Percentiles rank a stretch among this genome's conserved stretches.
Conservation (phyloP, 35 echinoderm and acorn worm species). For the Ptychodera flava region DNA sequence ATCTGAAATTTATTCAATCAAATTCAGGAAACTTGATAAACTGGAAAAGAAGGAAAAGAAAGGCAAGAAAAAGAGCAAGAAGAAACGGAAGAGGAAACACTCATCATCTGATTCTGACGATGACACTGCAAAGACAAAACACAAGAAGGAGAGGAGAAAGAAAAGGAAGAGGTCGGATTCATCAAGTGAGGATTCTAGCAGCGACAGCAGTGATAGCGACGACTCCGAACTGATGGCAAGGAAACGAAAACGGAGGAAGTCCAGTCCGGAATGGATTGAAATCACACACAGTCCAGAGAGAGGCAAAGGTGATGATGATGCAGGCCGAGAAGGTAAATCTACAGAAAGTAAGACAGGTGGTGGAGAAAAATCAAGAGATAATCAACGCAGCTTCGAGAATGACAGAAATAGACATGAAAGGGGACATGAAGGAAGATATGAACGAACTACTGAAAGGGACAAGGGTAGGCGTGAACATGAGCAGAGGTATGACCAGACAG, state of each 20-base stretch:
- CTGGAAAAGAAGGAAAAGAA: slow-evolving; percentile 8
- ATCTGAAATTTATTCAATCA: too few relatives aligned
- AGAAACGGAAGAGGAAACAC: background rate
- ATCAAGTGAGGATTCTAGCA: background rate
- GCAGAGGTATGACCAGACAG: slow-evolving; percentile 8
- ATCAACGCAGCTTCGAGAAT: background rate
- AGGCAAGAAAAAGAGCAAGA: background rate
- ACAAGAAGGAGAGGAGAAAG: slow-evolving; percentile 8
- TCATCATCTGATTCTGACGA: background rate
- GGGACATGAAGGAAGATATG: slow-evolving; percentile 19
- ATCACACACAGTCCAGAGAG: background rate
- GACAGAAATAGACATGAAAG: slow-evolving; percentile 16
- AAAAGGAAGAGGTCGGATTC: slow-evolving; percentile 5
- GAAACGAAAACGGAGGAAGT: slow-evolving; percentile 4
- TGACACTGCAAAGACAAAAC: slow-evolving; percentile 24
- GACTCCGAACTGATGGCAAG: background rate
- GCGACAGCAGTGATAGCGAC: background rate
- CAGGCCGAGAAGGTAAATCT: background rate
- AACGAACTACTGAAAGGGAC: slow-evolving; percentile 2
- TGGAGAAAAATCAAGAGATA: background rate
- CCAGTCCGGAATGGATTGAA: background rate
- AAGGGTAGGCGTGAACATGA: slow-evolving; percentile 15
- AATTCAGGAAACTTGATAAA: slow-evolving; percentile 11
- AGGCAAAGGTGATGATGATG: slow-evolving; percentile 4
- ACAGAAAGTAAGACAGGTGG: slow-evolving; percentile 3